Percentiles rank a stretch among this genome's conserved stretches.
Conservation (phyloP, 2,797 vertebrate genomes). For the Heteromormyrus szaboi region DNA sequence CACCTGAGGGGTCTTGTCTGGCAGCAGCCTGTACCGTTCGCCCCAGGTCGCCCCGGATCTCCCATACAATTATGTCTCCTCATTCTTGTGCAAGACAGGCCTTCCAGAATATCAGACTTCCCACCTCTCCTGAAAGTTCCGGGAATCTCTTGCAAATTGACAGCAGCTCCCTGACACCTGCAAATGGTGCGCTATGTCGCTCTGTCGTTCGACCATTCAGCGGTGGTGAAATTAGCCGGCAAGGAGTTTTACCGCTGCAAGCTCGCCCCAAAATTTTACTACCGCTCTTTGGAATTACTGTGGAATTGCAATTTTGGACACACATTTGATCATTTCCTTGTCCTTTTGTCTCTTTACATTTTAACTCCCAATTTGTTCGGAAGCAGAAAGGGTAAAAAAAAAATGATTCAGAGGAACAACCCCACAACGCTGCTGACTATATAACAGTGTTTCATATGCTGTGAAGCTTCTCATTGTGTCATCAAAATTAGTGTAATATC, state of each 20-base stretch:
- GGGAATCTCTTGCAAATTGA: too few relatives aligned
- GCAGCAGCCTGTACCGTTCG: background rate
- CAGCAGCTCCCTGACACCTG: too few relatives aligned
- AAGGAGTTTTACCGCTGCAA: too few relatives aligned
- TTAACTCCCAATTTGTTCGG: background rate
- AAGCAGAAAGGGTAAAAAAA: background rate
- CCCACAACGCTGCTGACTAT: background rate
- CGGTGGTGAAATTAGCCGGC: too few relatives aligned
- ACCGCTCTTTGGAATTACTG: background rate
- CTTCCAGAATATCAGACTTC: background rate
- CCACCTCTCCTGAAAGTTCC: too few relatives aligned
- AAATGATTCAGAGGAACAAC: background rate
- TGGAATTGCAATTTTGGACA: background rate
- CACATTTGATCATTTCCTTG: background rate
- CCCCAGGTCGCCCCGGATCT: background rate
- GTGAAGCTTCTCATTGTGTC: background rate
- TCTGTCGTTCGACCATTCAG: background rate
- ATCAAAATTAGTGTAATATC: background rate
- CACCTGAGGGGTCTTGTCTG: background rate
- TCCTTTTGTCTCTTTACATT: background rate
- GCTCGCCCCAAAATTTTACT: too few relatives aligned
- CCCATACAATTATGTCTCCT: background rate
- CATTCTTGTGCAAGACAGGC: background rate
- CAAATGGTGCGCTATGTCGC: too few relatives aligned
- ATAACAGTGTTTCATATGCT: background rate